phyloP scores from a whole-genome alignment of 2,888 invertebrate species.

The Psococerastis gibbosa region DNA sequence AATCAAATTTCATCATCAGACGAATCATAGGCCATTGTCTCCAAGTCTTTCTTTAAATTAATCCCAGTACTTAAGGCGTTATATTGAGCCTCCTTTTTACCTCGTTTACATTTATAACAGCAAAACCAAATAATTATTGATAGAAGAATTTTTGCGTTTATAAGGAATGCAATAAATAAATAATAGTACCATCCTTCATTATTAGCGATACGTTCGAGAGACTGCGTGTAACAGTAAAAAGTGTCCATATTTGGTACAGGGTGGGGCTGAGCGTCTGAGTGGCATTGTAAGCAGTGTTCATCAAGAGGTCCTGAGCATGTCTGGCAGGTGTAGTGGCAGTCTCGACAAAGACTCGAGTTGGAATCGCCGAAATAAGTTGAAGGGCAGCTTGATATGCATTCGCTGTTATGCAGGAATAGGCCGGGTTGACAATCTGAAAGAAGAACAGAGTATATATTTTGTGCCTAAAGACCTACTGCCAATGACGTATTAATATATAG shows the following conservation, averaged over 20 bases:
- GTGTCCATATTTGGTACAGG: too few relatives aligned
- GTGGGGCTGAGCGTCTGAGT: slow-evolving; percentile 33
- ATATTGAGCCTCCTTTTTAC: too few relatives aligned
- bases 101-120: too few relatives aligned
- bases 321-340: slow-evolving; percentile 58
- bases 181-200: too few relatives aligned
- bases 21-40: background rate
- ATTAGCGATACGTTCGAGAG: too few relatives aligned
- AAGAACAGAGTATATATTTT: slow-evolving; percentile 28
- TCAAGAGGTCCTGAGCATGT: slow-evolving; percentile 47
- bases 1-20: background rate
- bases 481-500: too few relatives aligned
- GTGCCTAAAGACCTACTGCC: too few relatives aligned
- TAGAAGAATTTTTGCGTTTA: too few relatives aligned
- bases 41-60: background rate
- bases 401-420: slow-evolving; percentile 37
- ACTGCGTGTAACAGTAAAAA: too few relatives aligned
- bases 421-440: slow-evolving; percentile 46
- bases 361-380: slow-evolving; percentile 15
- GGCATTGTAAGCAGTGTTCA: slow-evolving; percentile 47
- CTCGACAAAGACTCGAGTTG: slow-evolving; percentile 28
- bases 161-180: too few relatives aligned
- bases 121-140: too few relatives aligned
- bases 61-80: background rate
- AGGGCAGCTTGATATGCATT: slow-evolving; percentile 26